These are phyloP conservation scores for Scelioninae gen. 2 DNA, from an alignment of 2,888 invertebrate genomes.

Conservation along the genomic window DNA sequence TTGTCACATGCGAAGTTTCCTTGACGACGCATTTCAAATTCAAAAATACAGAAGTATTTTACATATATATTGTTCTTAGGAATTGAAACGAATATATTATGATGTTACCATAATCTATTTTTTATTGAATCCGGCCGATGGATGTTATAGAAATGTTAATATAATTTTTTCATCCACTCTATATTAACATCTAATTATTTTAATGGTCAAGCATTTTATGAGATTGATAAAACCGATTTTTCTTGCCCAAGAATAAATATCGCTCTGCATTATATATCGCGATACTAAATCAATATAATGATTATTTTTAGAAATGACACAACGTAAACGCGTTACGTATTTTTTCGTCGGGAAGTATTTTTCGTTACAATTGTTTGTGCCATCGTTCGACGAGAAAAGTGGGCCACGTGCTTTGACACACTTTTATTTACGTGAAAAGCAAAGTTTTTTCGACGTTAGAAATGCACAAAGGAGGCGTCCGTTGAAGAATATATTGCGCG, in stretches of 20 bases:
- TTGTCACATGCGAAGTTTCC: constrained; percentile 50
- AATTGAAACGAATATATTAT: constrained; percentile 48
- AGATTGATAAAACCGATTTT: constrained; percentile 33
- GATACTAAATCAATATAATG: constrained; percentile 20
- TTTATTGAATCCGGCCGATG: constrained; percentile 38
- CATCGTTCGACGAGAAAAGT: neutral
- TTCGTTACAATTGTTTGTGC: neutral
- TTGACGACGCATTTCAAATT: constrained; percentile 54
- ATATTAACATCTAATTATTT: constrained; percentile 52
- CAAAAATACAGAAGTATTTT: constrained; percentile 50
- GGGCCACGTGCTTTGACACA: constrained; percentile 15
- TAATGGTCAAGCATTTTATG: constrained; percentile 42
- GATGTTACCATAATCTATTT: constrained; percentile 48
- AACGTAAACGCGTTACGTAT: constrained; percentile 5
- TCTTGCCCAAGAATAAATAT: constrained; percentile 8
- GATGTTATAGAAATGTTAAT: constrained; percentile 55
- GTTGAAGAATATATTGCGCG: constrained; percentile 10
- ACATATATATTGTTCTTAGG: constrained; percentile 56
- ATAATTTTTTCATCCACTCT: constrained; percentile 36
- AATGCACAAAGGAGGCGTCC: constrained; percentile 13
- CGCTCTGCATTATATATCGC: constrained; percentile 24
- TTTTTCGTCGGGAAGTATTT: neutral
- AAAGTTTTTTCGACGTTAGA: constrained; percentile 13
- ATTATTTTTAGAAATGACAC: constrained; percentile 39
- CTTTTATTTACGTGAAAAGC: constrained; percentile 28